These are phyloP conservation scores for Tipula lateralis DNA, from an alignment of 2,888 invertebrate species.

Conservation along the genomic window DNA sequence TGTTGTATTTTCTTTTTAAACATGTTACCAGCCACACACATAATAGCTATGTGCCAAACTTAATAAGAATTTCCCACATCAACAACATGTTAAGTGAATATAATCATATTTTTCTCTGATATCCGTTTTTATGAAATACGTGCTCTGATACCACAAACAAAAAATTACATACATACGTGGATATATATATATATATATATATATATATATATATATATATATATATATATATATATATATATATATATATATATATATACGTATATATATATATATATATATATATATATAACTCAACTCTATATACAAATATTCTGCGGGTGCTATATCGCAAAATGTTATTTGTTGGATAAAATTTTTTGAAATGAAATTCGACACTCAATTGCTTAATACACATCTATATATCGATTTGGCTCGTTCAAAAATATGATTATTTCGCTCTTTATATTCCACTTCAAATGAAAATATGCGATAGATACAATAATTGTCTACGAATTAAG, in stretches of 20 bases:
- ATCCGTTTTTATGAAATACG: conserved; percentile 24
- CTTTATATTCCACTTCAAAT: neutral
- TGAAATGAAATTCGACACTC: too few species aligned
- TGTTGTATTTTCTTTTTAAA: neutral
- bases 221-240: too few species aligned
- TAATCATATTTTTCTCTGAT: neutral
- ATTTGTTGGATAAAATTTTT: neutral
- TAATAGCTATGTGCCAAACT: neutral
- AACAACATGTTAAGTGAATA: neutral
- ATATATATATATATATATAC: too few species aligned
- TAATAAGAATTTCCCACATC: neutral
- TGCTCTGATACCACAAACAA: neutral
- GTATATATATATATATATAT: neutral
- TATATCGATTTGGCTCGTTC: neutral
- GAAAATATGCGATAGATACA: neutral
- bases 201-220: too few species aligned
- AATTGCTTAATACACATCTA: neutral
- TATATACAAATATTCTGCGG: neutral
- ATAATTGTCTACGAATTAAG: neutral
- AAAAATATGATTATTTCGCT: neutral
- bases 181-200: too few species aligned
- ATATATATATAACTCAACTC: too few species aligned
- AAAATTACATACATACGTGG: neutral
- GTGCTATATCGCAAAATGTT: neutral
- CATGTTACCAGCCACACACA: neutral